Base-by-base conservation (phyloP, 2,113 vertebrate species). In the Excalfactoria chinensis region DNA sequence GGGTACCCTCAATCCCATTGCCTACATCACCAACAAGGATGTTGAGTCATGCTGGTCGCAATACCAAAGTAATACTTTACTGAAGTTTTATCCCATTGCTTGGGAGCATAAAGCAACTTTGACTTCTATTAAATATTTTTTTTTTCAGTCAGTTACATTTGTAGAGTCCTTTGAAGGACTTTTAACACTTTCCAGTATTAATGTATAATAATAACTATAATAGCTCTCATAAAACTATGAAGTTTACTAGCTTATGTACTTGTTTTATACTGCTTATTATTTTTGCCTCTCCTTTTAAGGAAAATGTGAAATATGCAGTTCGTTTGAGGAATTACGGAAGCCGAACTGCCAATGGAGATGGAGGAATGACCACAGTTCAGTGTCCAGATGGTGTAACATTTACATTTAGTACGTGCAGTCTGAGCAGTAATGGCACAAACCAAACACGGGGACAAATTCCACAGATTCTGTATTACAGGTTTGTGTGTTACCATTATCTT, bases 381-480 rank as follows among this genome's bases (percentile, higher is more conserved):
- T 99, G 99, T 95, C 98, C 99, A 1, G 99, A 99, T 66, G 98
- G 99, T 7, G 98, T 99, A 23, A 98, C 98, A 0, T 99, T 99
- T 90, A 99, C 99, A 2, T 99, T 99, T 89, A 99, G 99, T 88
- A 99, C 99, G 0, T 99, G 99, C 79, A 99, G 99, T 94, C 96
- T 99, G 95, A 99, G 99, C 95, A 99, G 99, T 95, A 99, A 99
- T n/a, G 99, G 99, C 78, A 99, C 99, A 88, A 99, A 99, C 92
- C 99, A 99, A 97, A 99, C 99, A 6, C 97, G 99, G 92, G 99
- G 99, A 40, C 99, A 99, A 56, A 99, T 99, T 91, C 99, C 99
- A 19, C 99, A 99, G 97, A 98, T 99, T 44, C 98, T 99, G 25
- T 99, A 99, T 96, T 99, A 99, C 97, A 98, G 99, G 99, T 99